Evolutionary conservation across 2,113 vertebrate species (phyloP).

Genomic region (Atlantisia rogersi): DNA sequence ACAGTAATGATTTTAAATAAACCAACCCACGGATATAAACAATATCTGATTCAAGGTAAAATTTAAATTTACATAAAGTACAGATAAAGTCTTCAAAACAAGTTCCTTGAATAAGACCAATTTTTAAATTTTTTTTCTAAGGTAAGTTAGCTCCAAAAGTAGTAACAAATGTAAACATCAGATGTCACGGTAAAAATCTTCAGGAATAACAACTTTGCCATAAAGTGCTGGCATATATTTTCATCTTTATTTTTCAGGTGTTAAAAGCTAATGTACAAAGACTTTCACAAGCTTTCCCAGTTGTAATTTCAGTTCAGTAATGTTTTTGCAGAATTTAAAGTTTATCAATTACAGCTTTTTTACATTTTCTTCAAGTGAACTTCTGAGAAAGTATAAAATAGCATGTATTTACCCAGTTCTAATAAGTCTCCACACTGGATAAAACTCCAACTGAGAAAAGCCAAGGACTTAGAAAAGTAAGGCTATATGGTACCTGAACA

Average conservation of each 20-base stretch:
- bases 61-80: constrained; percentile 20
- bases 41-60: constrained; percentile 17
- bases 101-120: background rate
- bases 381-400: background rate
- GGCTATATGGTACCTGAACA: background rate
- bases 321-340: background rate
- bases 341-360: background rate
- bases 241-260: background rate
- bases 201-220: background rate
- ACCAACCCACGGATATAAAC: constrained; percentile 2
- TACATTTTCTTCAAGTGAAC: background rate
- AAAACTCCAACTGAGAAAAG: background rate
- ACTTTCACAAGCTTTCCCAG: background rate
- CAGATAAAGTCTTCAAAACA: constrained; percentile 35
- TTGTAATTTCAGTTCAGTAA: background rate
- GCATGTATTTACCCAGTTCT: background rate
- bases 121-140: background rate
- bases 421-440: background rate
- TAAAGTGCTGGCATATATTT: constrained; percentile 38
- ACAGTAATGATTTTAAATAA: constrained; percentile 44
- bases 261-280: background rate
- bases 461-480: background rate
- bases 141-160: constrained; percentile 40
- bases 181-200: constrained; percentile 17
- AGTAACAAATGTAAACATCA: constrained; percentile 70